Percentiles rank a stretch among this genome's conserved stretches.
phyloP scores from a whole-genome alignment of 2,888 invertebrate genomes.

The Pollenia labialis region DNA sequence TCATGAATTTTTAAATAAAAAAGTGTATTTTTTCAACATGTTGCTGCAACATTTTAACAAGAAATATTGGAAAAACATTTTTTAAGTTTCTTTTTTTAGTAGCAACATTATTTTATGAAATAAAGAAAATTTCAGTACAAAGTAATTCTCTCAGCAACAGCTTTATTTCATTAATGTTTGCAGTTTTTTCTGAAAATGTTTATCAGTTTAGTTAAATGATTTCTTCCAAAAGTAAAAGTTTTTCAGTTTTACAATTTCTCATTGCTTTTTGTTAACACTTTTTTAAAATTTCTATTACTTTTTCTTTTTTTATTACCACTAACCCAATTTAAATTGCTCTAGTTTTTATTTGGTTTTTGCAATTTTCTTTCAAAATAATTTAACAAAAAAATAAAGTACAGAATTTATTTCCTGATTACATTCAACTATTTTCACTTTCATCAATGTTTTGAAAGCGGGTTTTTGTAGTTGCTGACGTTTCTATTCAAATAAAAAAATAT shows the following conservation, averaged over 20 bases:
- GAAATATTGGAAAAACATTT: no score
- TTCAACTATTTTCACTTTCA: slow-evolving; percentile 68
- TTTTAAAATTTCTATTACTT: not conserved
- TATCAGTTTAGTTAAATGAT: not conserved
- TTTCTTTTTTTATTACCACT: slow-evolving; percentile 16
- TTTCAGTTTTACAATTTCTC: no score
- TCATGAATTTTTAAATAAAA: not conserved
- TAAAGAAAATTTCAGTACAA: not conserved
- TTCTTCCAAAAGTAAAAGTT: not conserved
- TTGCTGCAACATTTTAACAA: not conserved
- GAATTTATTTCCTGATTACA: slow-evolving; percentile 52
- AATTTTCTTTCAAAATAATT: not conserved
- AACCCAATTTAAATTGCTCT: slow-evolving; percentile 50
- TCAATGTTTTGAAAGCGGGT: slow-evolving; percentile 17
- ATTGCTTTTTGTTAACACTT: not conserved
- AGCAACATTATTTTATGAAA: not conserved
- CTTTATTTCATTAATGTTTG: no score
- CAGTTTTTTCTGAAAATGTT: no score
- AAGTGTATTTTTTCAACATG: not conserved
- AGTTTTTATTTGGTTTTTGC: not conserved
- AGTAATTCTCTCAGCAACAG: no score
- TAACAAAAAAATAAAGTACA: slow-evolving; percentile 16
- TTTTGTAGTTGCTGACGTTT: slow-evolving; percentile 8
- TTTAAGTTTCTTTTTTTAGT: not conserved
- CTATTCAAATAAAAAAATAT: slow-evolving; percentile 3